Conservation (phyloP, 1,140 invertebrate genomes). For the Sarcophaga bullata region DNA sequence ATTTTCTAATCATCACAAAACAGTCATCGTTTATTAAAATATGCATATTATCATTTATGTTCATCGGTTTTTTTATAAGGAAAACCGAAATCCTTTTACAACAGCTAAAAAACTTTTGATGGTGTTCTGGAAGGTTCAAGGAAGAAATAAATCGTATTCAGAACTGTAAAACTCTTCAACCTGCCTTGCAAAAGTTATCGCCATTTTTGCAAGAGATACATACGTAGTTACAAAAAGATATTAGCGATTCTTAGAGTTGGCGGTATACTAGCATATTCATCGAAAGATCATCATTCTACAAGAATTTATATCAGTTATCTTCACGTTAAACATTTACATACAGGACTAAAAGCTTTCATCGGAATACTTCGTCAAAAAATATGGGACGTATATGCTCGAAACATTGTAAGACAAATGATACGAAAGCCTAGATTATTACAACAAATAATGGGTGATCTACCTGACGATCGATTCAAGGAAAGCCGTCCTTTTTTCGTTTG, state of each 20-base stretch:
- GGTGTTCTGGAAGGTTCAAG: too few species aligned
- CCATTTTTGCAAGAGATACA: too few species aligned
- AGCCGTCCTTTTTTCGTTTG: conserved; percentile 37
- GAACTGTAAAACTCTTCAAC: too few species aligned
- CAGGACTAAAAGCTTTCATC: conserved; percentile 27
- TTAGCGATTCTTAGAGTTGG: background rate
- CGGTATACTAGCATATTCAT: background rate
- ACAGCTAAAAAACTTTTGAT: background rate
- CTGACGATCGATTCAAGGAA: background rate
- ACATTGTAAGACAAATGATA: conserved; percentile 23
- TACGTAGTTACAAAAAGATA: too few species aligned
- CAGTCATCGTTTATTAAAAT: background rate
- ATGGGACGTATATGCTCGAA: conserved; percentile 36
- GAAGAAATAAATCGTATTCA: background rate
- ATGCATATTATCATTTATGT: background rate
- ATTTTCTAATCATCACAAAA: too few species aligned
- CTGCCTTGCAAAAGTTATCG: too few species aligned
- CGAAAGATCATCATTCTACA: conserved; percentile 11
- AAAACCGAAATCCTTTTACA: background rate
- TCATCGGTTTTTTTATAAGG: background rate
- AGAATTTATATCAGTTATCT: conserved; percentile 29
- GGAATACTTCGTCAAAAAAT: conserved; percentile 26
- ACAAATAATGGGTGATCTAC: conserved; percentile 42
- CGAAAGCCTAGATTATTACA: background rate
- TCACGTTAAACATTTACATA: conserved; percentile 38